Percentiles rank a stretch among this genome's conserved stretches.
Evolutionary conservation across 1,140 invertebrate species (phyloP).

Genomic region (Aricia agestis): DNA sequence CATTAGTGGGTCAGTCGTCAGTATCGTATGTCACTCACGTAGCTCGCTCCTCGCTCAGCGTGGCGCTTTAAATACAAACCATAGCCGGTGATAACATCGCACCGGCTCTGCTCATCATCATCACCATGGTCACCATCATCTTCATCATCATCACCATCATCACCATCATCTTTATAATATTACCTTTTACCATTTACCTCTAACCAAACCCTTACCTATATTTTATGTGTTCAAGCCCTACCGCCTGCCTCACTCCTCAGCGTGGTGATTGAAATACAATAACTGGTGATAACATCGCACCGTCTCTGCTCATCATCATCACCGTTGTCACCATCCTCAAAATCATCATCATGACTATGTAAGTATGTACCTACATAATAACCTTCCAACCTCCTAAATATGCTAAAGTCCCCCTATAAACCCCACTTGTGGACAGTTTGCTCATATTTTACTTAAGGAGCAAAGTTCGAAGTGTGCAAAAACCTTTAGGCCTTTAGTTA

Average conservation of each 20-base stretch:
- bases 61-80: constrained; percentile 55
- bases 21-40: constrained; percentile 63
- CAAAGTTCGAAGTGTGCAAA: no score
- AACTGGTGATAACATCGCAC: constrained; percentile 17
- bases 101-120: background rate
- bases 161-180: no score
- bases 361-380: no score
- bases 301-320: background rate
- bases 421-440: no score
- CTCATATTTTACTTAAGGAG: no score
- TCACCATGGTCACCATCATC: background rate
- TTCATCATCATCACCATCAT: background rate
- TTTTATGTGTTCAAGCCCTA: no score
- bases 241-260: constrained; percentile 60
- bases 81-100: constrained; percentile 25
- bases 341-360: no score
- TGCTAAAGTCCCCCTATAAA: no score
- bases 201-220: no score
- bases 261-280: constrained; percentile 54
- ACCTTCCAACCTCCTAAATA: no score
- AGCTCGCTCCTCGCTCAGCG: constrained; percentile 61
- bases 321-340: background rate
- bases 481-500: no score
- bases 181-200: no score
- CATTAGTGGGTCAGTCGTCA: constrained; percentile 52